Percentiles rank a stretch among this genome's conserved stretches.
phyloP scores from a whole-genome alignment of 2,113 vertebrate genomes.

The Gila orcuttii region DNA sequence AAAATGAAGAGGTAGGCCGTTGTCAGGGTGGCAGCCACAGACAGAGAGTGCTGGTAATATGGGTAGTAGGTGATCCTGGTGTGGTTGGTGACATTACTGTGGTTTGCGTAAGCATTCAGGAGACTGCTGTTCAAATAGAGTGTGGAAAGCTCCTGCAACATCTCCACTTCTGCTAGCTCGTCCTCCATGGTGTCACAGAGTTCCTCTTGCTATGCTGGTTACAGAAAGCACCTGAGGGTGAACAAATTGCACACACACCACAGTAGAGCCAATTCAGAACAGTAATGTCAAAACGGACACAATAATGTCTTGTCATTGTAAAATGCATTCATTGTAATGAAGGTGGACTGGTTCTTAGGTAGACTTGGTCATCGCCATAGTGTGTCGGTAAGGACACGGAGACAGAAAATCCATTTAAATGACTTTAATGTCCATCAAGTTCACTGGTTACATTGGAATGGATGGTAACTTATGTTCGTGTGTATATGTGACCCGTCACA shows the following conservation, averaged over 20 bases:
- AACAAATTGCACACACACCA: neutral
- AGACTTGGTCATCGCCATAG: no score
- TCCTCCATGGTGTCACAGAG: conserved; percentile 40
- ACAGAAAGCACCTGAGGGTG: neutral
- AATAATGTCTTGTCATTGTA: neutral
- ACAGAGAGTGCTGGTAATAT: conserved; percentile 80
- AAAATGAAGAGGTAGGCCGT: conserved; percentile 82
- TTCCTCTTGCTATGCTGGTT: conserved; percentile 42
- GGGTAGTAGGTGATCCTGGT: conserved; percentile 71
- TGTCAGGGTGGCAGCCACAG: conserved; percentile 74
- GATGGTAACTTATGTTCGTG: no score
- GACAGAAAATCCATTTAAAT: no score
- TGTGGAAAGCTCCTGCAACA: neutral
- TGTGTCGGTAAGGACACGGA: no score
- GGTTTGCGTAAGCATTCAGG: conserved; percentile 8
- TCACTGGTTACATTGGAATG: no score
- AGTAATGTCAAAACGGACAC: neutral
- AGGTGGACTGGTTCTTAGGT: no score
- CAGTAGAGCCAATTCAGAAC: neutral
- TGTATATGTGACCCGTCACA: no score
- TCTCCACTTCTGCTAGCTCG: conserved; percentile 60
- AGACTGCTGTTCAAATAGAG: conserved; percentile 60
- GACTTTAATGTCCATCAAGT: no score
- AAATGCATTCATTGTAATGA: neutral
- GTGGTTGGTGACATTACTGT: conserved; percentile 53